A percentile compares a stretch with the other conserved stretches of the same genome.
Evolutionary conservation across 2,888 invertebrate species (phyloP).

Genomic region (Cybosia mesomella): DNA sequence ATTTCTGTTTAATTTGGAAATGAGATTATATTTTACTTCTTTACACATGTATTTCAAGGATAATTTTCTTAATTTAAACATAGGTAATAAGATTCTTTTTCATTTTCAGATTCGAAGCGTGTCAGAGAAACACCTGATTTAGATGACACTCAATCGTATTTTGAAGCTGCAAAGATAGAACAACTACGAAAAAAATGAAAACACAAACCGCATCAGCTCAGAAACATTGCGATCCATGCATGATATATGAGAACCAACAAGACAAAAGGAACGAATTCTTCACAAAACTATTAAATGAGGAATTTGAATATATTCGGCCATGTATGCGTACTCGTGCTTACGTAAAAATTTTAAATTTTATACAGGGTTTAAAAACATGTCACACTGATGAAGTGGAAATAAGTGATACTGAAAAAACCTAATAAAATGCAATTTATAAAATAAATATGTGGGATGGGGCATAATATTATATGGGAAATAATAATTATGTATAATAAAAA

Average conservation of each 20-base stretch:
- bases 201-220: too few species aligned
- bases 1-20: too few species aligned
- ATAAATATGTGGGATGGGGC: slow-evolving; percentile 6
- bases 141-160: not conserved
- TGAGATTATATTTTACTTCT: too few species aligned
- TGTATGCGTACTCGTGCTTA: slow-evolving; percentile 1
- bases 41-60: too few species aligned
- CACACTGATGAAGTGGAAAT: slow-evolving; percentile 6
- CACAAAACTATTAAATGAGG: not conserved
- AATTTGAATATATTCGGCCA: too few species aligned
- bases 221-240: too few species aligned
- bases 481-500: not conserved
- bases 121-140: too few species aligned
- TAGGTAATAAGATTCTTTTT: too few species aligned
- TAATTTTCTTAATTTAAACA: too few species aligned
- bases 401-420: slow-evolving; percentile 2
- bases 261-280: not conserved
- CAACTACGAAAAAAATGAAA: not conserved
- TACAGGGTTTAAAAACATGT: slow-evolving; percentile 5
- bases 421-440: not conserved
- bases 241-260: too few species aligned
- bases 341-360: slow-evolving; percentile 1
- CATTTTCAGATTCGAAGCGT: too few species aligned
- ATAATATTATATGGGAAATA: slow-evolving; percentile 4
- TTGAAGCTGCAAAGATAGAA: slow-evolving; percentile 1